A percentile compares a stretch with the other conserved stretches of the same genome.
phyloP scores from a whole-genome alignment of 2,888 invertebrate genomes.

The Callinectes sapidus region DNA sequence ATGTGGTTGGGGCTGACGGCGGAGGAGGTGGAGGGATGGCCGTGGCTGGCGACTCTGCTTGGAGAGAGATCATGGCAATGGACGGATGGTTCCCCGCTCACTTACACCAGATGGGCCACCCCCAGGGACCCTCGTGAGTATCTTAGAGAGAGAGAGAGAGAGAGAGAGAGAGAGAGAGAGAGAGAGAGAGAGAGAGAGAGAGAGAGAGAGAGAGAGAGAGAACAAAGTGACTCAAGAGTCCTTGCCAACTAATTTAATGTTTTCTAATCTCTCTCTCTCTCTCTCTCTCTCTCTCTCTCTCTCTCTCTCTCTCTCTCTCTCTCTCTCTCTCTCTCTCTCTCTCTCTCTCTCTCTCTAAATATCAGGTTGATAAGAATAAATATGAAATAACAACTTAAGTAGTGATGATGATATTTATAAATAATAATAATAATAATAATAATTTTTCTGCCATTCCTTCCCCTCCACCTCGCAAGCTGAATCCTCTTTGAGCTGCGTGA shows the following conservation, averaged over 20 bases:
- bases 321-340: neutral
- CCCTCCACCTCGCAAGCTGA: neutral
- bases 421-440: neutral
- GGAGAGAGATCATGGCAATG: neutral
- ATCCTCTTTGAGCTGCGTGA: neutral
- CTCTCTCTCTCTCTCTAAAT: neutral
- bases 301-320: no score
- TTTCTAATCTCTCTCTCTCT: no score
- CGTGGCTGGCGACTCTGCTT: neutral
- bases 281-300: no score
- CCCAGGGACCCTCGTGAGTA: neutral
- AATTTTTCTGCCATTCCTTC: neutral
- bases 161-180: no score
- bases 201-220: no score
- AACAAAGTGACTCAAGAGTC: no score
- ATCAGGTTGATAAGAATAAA: neutral
- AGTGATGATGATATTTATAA: neutral
- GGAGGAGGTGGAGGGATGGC: neutral
- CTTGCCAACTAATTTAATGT: no score
- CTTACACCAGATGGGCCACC: neutral
- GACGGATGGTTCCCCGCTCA: neutral
- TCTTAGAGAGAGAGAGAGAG: no score
- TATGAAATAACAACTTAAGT: neutral
- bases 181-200: no score
- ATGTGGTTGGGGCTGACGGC: neutral